Evolutionary conservation across 2,888 invertebrate species (phyloP), one percentile per base, ranked within the genome.

Genomic region (Aspidiotus rigidus): DNA sequence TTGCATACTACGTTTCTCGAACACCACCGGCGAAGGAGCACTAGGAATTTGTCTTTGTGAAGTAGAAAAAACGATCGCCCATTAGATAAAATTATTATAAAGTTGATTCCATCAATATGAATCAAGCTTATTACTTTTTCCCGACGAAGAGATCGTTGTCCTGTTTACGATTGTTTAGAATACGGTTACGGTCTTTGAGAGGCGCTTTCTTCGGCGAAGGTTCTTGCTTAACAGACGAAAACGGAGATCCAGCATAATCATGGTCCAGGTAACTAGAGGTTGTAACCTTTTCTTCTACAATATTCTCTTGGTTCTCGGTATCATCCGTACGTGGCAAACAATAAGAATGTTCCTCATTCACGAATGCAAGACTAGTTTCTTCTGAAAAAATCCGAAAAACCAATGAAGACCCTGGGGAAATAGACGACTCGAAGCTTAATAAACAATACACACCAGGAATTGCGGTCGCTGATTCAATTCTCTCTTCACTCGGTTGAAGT

Each of bases 1-100:
- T 79, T 86, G 84, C 49, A 74, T 70, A 61, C 73, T 74, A 49
- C 75, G 71, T 62, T 70, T 72, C 1, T 55, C 64, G 15, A 72
- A 74, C 10, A 60, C 60, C 7, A 67, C 60, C 9, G 67, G 67
- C 57, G n/a, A 59, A 7, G 67, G 53, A 13, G 8, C 10, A 59
- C 39, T 39, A 1, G 13, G 6, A 13, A 28, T 28, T 11, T 13
- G 59, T 59, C 59, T 59, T 9, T 2, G 56, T n/a, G 7, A 55
- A 55, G 5, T 53, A 53, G n/a, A n/a, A 15, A 53, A 5, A 55
- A n/a, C 5, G 56, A 55, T 15, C 15, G 28, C 5, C 28, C 28
- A 28, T 28, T 28, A 28, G 28, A 28, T 28, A 28, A 28, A 5
- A 28, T 28, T 28, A 28, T 28, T 28, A 28, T 3, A 28, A n/a